Evolutionary conservation across 2,113 vertebrate species (phyloP).

Genomic region (Beaufortia kweichowensis): DNA sequence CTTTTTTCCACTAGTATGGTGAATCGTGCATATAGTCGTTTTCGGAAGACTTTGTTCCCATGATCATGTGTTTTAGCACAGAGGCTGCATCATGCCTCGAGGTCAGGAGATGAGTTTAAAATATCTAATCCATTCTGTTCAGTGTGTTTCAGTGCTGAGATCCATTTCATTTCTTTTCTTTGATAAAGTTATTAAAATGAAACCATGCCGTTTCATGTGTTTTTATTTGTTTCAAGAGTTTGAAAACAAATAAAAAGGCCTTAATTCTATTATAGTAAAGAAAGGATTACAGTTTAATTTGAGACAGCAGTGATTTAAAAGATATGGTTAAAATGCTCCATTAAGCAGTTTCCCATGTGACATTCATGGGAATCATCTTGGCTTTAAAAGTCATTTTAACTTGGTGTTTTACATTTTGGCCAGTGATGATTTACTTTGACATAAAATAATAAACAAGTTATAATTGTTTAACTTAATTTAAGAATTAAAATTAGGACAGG

Average conservation of each 20-base stretch:
- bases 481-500: no score
- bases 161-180: constrained; percentile 45
- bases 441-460: no score
- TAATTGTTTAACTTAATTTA: no score
- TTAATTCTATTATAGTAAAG: background rate
- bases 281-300: background rate
- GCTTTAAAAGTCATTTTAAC: no score
- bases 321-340: background rate
- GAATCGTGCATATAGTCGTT: constrained; percentile 11
- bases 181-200: constrained; percentile 44
- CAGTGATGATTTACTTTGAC: no score
- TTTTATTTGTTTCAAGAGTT: background rate
- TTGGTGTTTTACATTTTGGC: no score
- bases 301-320: background rate
- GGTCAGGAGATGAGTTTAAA: constrained; percentile 11
- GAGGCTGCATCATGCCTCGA: constrained; percentile 7
- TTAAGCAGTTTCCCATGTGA: background rate
- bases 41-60: background rate
- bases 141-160: constrained; percentile 42
- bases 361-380: background rate
- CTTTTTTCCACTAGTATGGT: background rate
- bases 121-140: constrained; percentile 29
- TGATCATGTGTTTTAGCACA: constrained; percentile 9
- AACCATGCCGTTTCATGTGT: background rate
- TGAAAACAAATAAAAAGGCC: background rate